phyloP scores from a whole-genome alignment of 2,113 vertebrate species.

The Sinocyclocheilus anophthalmus region DNA sequence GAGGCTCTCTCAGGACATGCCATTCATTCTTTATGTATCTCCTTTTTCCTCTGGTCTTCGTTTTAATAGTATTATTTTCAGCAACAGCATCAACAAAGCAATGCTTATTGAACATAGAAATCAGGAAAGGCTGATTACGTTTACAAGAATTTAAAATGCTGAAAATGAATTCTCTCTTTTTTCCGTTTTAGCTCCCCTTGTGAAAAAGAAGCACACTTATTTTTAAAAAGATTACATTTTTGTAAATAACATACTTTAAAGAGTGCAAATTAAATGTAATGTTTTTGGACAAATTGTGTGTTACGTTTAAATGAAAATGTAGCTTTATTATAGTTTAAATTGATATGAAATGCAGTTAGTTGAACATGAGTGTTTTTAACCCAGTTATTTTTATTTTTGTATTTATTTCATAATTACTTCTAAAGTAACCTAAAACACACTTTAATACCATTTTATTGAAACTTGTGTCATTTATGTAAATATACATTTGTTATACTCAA shows the following conservation, averaged over 20 bases:
- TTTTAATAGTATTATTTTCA: constrained; percentile 5
- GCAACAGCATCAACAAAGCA: not conserved
- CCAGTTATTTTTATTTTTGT: not conserved
- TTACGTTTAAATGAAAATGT: not conserved
- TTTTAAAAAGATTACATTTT: not conserved
- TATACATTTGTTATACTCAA: not conserved
- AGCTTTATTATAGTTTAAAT: not conserved
- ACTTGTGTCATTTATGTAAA: not conserved
- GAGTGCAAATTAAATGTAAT: not conserved
- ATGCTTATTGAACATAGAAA: not conserved
- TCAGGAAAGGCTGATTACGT: not conserved
- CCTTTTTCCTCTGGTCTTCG: constrained; percentile 47
- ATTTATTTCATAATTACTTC: not conserved
- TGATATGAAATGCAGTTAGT: not conserved
- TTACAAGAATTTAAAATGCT: not conserved
- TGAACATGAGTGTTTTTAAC: not conserved
- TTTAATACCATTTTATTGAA: not conserved
- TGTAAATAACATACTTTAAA: not conserved
- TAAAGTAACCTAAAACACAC: not conserved
- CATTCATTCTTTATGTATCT: constrained; percentile 61
- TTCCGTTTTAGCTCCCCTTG: not conserved
- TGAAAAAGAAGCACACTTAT: not conserved
- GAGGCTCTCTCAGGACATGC: constrained; percentile 55
- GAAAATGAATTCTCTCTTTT: not conserved
- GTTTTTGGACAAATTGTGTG: not conserved